Conservation (phyloP, 2,797 vertebrate genomes). For the Thalassophryne amazonica region DNA sequence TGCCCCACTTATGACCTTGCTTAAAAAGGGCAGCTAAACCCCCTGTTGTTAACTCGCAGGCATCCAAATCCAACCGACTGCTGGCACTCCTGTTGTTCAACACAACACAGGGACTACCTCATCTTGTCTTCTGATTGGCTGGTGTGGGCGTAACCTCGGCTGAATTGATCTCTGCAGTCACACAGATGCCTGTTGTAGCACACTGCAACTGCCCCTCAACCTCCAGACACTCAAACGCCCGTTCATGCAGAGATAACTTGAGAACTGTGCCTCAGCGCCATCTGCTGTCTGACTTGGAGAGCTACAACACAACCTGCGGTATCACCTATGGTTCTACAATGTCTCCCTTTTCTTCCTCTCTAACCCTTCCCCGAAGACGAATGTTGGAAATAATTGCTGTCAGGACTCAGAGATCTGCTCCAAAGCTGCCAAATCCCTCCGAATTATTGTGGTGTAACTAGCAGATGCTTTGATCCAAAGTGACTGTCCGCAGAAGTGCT, state of each 20-base stretch:
- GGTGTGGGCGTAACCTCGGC: slow-evolving; percentile 41
- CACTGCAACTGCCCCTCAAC: slow-evolving; percentile 3
- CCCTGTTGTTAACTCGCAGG: slow-evolving; percentile 35
- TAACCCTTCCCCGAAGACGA: slow-evolving; percentile 32
- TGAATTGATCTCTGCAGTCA: slow-evolving; percentile 29
- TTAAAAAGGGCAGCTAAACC: slow-evolving; percentile 58
- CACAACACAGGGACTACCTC: slow-evolving; percentile 56
- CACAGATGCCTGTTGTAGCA: slow-evolving; percentile 20
- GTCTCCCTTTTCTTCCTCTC: slow-evolving; percentile 19
- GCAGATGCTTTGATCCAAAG: slow-evolving; percentile 73
- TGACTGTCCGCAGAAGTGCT: slow-evolving; percentile 60
- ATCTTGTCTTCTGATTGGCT: slow-evolving; percentile 61
- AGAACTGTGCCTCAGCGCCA: slow-evolving; percentile 70
- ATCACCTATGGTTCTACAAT: slow-evolving; percentile 1
- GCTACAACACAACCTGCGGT: slow-evolving; percentile 38
- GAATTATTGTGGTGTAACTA: slow-evolving; percentile 61
- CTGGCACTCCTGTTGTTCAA: slow-evolving; percentile 46
- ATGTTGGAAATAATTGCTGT: slow-evolving; percentile 67
- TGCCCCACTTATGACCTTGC: slow-evolving; percentile 49
- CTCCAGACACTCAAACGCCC: not conserved
- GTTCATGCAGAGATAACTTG: slow-evolving; percentile 28
- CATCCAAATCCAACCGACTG: slow-evolving; percentile 26
- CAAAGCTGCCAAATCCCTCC: slow-evolving; percentile 70
- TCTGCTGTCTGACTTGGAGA: slow-evolving; percentile 59
- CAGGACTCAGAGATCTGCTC: slow-evolving; percentile 69